These are phyloP conservation scores for Harpegnathos saltator DNA, from an alignment of 1,140 invertebrate species.

Conservation along the genomic window DNA sequence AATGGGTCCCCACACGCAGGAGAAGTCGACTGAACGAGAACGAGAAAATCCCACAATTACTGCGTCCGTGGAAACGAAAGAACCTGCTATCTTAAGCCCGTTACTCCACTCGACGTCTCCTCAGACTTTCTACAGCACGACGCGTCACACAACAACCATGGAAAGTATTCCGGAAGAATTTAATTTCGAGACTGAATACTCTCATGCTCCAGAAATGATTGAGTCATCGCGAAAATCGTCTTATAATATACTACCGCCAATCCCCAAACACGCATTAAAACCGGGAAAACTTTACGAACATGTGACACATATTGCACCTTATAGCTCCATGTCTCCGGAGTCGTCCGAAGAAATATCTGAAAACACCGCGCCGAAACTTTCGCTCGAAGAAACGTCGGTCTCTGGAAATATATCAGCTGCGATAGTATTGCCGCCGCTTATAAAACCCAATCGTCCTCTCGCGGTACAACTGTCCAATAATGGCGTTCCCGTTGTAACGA, in stretches of 20 bases:
- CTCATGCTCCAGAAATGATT: not conserved
- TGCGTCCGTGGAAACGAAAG: not conserved
- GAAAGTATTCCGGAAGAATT: not conserved
- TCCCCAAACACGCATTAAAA: too few species aligned
- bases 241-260: too few species aligned
- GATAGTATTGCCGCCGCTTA: slow-evolving; percentile 42
- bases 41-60: not conserved
- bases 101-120: not conserved
- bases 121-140: not conserved
- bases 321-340: too few species aligned
- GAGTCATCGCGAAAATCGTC: not conserved
- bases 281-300: too few species aligned
- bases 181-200: not conserved
- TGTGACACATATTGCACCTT: too few species aligned
- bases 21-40: not conserved
- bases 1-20: not conserved
- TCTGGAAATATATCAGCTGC: not conserved
- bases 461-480: not conserved
- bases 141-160: too few species aligned
- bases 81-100: not conserved
- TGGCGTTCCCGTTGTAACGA: slow-evolving; percentile 21
- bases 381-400: not conserved
- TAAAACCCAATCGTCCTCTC: slow-evolving; percentile 40
- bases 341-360: too few species aligned
- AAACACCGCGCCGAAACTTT: not conserved